Conservation (phyloP, 2,888 invertebrate species). For the Cryptus armator region DNA sequence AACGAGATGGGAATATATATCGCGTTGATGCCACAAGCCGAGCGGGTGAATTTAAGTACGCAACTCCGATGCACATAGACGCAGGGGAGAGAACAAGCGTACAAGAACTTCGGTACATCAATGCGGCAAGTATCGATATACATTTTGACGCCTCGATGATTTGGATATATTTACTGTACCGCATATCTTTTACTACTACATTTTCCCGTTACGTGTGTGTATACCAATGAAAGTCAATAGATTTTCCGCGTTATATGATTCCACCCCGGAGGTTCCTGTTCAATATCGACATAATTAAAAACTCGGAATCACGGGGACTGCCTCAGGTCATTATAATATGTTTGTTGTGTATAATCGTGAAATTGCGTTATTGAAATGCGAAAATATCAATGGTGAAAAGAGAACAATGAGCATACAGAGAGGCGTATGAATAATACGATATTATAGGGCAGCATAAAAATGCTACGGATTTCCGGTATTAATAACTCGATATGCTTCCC, state of each 20-base stretch:
- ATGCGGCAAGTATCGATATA: not conserved
- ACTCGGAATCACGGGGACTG: not conserved
- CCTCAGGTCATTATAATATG: constrained; percentile 6
- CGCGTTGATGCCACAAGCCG: constrained; percentile 12
- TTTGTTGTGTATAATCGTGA: constrained; percentile 9
- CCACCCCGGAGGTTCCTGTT: not conserved
- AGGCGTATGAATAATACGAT: not conserved
- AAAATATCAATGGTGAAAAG: constrained; percentile 11
- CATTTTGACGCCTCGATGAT: not conserved
- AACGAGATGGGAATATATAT: constrained; percentile 9
- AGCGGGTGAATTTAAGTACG: constrained; percentile 53
- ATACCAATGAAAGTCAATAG: not conserved
- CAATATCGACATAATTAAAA: constrained; percentile 5
- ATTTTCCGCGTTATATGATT: not conserved
- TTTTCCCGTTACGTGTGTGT: not conserved
- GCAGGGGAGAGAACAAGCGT: not conserved
- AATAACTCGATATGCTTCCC: not conserved
- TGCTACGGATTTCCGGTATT: not conserved
- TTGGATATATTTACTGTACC: constrained; percentile 17
- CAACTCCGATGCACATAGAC: constrained; percentile 4
- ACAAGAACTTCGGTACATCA: constrained; percentile 33
- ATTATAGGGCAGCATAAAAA: not conserved
- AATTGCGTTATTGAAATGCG: constrained; percentile 3
- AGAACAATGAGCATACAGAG: not conserved
- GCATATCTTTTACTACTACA: not conserved